Conservation (phyloP, 2,888 invertebrate species). For the Apodemia zela region DNA sequence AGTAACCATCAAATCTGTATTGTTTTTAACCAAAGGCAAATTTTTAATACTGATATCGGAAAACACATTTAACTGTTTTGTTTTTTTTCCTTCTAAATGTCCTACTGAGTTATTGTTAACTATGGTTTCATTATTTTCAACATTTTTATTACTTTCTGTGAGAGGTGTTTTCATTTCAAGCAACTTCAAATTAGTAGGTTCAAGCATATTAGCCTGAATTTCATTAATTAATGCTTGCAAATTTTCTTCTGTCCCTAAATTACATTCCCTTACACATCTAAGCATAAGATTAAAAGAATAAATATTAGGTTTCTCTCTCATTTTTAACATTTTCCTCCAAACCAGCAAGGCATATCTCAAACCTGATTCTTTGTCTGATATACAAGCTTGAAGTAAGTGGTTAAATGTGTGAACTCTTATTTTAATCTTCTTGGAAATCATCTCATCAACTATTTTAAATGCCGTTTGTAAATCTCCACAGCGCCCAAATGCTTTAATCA, state of each 20-base stretch:
- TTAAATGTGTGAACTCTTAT: slow-evolving; percentile 86
- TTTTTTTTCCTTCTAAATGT: neutral
- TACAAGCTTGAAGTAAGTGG: slow-evolving; percentile 91
- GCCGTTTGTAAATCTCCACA: slow-evolving; percentile 89
- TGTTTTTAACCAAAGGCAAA: neutral
- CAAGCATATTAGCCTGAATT: slow-evolving; percentile 45
- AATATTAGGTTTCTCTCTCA: slow-evolving; percentile 84
- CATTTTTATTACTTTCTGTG: neutral
- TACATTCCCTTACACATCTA: slow-evolving; percentile 89
- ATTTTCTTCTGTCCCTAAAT: slow-evolving; percentile 83
- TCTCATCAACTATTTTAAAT: slow-evolving; percentile 91
- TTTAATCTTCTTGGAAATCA: slow-evolving; percentile 82
- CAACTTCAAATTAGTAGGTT: slow-evolving; percentile 19
- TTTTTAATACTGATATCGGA: neutral
- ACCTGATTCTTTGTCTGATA: slow-evolving; percentile 88
- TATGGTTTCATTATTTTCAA: neutral
- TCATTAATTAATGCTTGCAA: slow-evolving; percentile 73
- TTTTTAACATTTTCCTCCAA: slow-evolving; percentile 90
- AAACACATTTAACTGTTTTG: neutral
- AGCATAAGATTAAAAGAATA: slow-evolving; percentile 91
- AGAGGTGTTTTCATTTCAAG: neutral
- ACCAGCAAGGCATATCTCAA: slow-evolving; percentile 90
- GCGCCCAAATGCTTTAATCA: slow-evolving; percentile 95
- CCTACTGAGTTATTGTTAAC: neutral
- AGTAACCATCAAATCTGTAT: neutral